Percentiles rank a stretch among this genome's conserved stretches.
Evolutionary conservation across 2,888 invertebrate species (phyloP).

Genomic region (Xanthia icteritia): DNA sequence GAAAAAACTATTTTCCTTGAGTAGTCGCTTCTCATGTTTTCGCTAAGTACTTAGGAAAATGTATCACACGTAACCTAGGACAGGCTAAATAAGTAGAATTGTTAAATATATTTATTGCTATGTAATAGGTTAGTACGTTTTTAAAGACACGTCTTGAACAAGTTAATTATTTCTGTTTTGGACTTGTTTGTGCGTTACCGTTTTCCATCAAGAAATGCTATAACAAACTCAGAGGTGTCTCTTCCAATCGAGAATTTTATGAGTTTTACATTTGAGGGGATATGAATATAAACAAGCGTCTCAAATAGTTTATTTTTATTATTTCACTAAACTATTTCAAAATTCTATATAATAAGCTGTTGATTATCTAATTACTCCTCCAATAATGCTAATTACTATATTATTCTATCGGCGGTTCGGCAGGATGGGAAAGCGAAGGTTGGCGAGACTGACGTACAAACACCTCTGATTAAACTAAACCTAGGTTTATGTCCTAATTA

Average conservation of each 20-base stretch:
- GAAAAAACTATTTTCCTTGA: slow-evolving; percentile 11
- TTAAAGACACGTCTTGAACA: no score
- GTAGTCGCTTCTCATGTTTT: background rate
- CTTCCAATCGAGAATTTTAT: background rate
- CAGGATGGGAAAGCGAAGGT: slow-evolving; percentile 72
- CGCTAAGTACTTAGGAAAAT: background rate
- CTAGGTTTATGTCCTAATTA: slow-evolving; percentile 26
- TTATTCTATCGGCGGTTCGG: slow-evolving; percentile 51
- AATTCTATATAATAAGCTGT: background rate
- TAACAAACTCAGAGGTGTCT: no score
- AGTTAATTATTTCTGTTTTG: no score
- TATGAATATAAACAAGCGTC: background rate
- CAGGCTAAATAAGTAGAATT: no score
- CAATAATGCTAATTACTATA: slow-evolving; percentile 62
- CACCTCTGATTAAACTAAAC: slow-evolving; percentile 20
- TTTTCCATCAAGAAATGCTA: background rate
- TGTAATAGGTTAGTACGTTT: no score
- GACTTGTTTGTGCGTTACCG: no score
- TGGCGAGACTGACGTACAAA: slow-evolving; percentile 7
- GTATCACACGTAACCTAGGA: background rate
- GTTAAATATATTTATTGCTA: no score
- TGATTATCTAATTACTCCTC: slow-evolving; percentile 39
- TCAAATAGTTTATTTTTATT: no score
- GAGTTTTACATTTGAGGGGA: background rate
- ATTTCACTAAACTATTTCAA: background rate